Evolutionary conservation across 2,888 invertebrate genomes (phyloP), one percentile per base, ranked within the genome.

Genomic region (Eupelmus urozonus): DNA sequence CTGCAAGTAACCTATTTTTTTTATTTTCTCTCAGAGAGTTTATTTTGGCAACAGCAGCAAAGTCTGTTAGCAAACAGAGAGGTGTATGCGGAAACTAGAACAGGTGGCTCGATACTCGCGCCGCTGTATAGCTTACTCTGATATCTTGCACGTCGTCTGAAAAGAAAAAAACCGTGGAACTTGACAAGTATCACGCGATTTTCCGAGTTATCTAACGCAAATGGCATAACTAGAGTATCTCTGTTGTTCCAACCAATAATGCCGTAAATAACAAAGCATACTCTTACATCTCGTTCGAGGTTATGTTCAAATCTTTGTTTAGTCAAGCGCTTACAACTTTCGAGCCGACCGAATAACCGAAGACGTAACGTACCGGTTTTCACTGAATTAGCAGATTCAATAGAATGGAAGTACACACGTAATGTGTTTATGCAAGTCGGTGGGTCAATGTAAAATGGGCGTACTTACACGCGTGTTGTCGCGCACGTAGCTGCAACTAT

Each of bases 41-140:
- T 73, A 67, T 67, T 78, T 78, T 73, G 69, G 73, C 75, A 71
- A 49, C 45, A 16, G 13, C 63, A 20, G 18, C 55, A 29, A 72
- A 72, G 67, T 67, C 63, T 63, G 78, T 59, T 65, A 57, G 60
- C 69, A 79, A 71, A 79, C 70, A 67, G 55, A 53, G 34, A 59
- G 20, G 11, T 2, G 18, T 29, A 5, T 40, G 34, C 40, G 42
- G 76, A 85, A 86, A 86, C 83, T 86, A 82, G 84, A 85, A 79
- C 85, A 83, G 83, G 84, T 85, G 85, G 84, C 83, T 85, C 85
- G 84, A 86, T 85, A 86, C 82, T 79, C 45, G 25, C 11, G 42
- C 34, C 16, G 9, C 45, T 45, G 45, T 45, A 7, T 45, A 2
- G 13, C 60, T 27, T n/a, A n/a, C 16, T 7, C 45, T 45, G 55